Evolutionary conservation across 1,140 invertebrate species (phyloP), one percentile per base, ranked within the genome.

Genomic region (Pseudomyrmex sp.): DNA sequence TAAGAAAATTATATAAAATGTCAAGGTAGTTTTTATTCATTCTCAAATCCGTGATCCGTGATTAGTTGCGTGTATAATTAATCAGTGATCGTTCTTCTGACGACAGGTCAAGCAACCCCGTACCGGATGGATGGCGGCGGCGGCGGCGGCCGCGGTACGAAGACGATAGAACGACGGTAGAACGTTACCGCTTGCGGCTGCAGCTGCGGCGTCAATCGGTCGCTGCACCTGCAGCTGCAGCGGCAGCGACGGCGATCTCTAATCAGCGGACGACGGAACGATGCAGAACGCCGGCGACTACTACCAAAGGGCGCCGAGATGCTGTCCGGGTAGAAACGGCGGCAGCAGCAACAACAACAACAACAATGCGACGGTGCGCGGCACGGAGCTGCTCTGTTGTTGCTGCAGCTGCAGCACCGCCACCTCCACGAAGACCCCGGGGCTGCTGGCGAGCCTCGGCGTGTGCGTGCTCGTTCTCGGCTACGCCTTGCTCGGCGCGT

Each of bases 401-500:
- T 93, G 91, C 72, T 93, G 93, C 85, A 93, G 91, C 61, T 93
- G 91, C 83, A 92, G 90, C 85, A 92, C 91, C n/a, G 88, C 91
- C 7, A 92, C 91, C 9, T 91, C 88, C 9, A 88, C 84, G 91
- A 95, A 92, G 94, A 95, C 91, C 90, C 95, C 89, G 85, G 94
- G 89, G 91, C 93, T 90, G 83, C 93, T 90, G 91, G 95, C 88
- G 15, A 91, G 91, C 70, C 93, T 96, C 3, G 98, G 98, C 48
- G 96, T 98, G 35, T 98, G 97, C 91, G 96, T 96, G 77, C 96
- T 99, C 68, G 98, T 99, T 1, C 95, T 99, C 48, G 96, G 96
- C 2, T 99, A 99, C 94, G 98, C 98, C 48, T 95, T 99, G 0
- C 95, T 98, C 58, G 98, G 98, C 10, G 98, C 98, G 0, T 98